These are phyloP conservation scores for Sander lucioperca DNA, from an alignment of 2,113 vertebrate species.

Conservation along the genomic window DNA sequence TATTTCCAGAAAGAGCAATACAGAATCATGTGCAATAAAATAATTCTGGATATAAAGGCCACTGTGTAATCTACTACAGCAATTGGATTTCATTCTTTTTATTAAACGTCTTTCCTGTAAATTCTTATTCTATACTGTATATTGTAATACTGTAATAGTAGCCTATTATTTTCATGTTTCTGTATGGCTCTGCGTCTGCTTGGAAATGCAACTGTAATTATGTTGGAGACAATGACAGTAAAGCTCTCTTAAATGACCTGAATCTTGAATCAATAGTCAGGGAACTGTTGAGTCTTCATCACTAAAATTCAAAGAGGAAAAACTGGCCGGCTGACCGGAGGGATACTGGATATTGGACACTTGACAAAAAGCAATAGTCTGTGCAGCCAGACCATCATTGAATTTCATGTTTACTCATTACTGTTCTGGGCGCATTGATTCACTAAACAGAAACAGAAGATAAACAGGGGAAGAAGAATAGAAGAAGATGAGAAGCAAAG, in stretches of 20 bases:
- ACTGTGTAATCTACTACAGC: not conserved
- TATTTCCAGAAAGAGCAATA: not conserved
- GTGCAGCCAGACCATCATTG: conserved; percentile 14
- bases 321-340: conserved; percentile 6
- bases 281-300: not conserved
- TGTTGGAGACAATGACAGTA: not conserved
- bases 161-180: not conserved
- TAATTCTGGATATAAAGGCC: not conserved
- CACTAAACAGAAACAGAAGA: not conserved
- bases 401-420: conserved; percentile 31
- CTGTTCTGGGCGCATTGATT: conserved; percentile 8
- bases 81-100: not conserved
- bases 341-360: conserved; percentile 9
- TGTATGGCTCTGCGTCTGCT: not conserved
- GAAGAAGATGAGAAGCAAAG: not conserved
- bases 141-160: not conserved
- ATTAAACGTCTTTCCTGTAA: not conserved
- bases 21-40: not conserved
- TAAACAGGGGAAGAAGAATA: not conserved
- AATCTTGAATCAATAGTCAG: conserved; percentile 7
- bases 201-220: not conserved
- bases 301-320: conserved; percentile 9
- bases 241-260: not conserved
- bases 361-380: conserved; percentile 25
- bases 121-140: not conserved